These are phyloP conservation scores for Caenorhabditis sp. DNA, from an alignment of 2,888 invertebrate species.

Conservation along the genomic window DNA sequence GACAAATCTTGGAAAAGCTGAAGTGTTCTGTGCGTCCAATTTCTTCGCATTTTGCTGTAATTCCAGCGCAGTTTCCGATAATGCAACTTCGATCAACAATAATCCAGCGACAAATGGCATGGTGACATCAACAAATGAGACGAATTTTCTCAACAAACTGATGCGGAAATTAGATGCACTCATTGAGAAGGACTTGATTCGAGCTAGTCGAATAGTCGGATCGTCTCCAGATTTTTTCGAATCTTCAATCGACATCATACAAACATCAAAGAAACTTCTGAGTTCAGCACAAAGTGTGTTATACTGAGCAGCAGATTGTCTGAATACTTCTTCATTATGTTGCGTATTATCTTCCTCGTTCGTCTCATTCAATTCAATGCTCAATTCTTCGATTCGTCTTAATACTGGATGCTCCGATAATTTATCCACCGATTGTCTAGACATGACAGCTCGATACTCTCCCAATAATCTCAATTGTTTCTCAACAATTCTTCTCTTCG, in stretches of 20 bases:
- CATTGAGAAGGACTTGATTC: constrained; percentile 41
- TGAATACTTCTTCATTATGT: constrained; percentile 15
- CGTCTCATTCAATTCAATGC: constrained; percentile 13
- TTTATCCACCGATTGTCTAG: constrained; percentile 28
- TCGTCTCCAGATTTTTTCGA: constrained; percentile 4
- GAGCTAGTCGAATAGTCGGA: constrained; percentile 16
- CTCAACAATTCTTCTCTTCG: constrained; percentile 41
- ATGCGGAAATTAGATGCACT: constrained; percentile 42
- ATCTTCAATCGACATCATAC: constrained; percentile 10
- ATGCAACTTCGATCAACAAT: constrained; percentile 25
- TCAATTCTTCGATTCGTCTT: constrained; percentile 20
- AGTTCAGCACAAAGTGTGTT: constrained; percentile 42
- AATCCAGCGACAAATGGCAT: constrained; percentile 40
- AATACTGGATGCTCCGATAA: constrained; percentile 36
- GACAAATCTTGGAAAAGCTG: constrained; percentile 31
- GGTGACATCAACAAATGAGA: constrained; percentile 47
- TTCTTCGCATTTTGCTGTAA: constrained; percentile 20
- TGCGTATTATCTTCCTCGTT: constrained; percentile 8
- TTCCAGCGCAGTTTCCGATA: constrained; percentile 18
- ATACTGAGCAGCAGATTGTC: constrained; percentile 45
- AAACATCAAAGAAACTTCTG: constrained; percentile 23
- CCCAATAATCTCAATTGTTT: constrained; percentile 41
- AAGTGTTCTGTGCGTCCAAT: constrained; percentile 11
- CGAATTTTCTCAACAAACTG: constrained; percentile 30
- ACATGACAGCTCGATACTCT: constrained; percentile 22